Evolutionary conservation across 2,797 vertebrate genomes (phyloP), one percentile per base, ranked within the genome.

Genomic region (Acanthurus leucopareius): DNA sequence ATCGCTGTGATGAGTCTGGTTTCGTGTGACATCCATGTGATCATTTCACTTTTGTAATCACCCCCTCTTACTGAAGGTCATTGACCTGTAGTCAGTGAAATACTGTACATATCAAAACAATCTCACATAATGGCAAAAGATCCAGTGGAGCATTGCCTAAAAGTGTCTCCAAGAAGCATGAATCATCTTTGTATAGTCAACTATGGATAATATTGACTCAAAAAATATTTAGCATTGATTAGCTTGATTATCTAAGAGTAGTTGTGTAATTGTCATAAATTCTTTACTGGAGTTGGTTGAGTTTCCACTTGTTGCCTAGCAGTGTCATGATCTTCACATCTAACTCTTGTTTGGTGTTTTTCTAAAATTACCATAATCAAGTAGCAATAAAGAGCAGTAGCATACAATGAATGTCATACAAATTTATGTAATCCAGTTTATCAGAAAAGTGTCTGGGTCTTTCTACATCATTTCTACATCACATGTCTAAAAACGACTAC

Each of bases 1-100:
- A 65, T 2, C 45, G 54, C 22, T 53, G 64, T 49, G 22, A 49
- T 72, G 54, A 28, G 51, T 60, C 17, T 28, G 25, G 32, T 66
- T 77, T 74, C 15, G 53, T 73, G 73, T 83, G 75, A 85, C 69
- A 64, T 38, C 70, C 68, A 66, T 70, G 76, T 85, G 86, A 80
- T 80, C 59, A 0, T 47, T 22, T 69, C 58, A 56, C 53, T 72
- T 79, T 61, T 44, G 51, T 71, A 52, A 35, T 32, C 56, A 54
- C 54, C 32, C 61, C 16, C 17, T 54, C 53, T 51, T 5, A 25
- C 3, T 54, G 7, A 32, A 62, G 35, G 68, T 59, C 64, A 73
- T 44, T 54, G 40, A 68, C 11, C 4, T 68, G 32, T 1, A 35
- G 8, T 61, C 25, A n/a, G 17, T 28, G 15, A 69, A 69, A 40